Base-by-base conservation (phyloP, 2,797 vertebrate genomes). In the Falco peregrinus region DNA sequence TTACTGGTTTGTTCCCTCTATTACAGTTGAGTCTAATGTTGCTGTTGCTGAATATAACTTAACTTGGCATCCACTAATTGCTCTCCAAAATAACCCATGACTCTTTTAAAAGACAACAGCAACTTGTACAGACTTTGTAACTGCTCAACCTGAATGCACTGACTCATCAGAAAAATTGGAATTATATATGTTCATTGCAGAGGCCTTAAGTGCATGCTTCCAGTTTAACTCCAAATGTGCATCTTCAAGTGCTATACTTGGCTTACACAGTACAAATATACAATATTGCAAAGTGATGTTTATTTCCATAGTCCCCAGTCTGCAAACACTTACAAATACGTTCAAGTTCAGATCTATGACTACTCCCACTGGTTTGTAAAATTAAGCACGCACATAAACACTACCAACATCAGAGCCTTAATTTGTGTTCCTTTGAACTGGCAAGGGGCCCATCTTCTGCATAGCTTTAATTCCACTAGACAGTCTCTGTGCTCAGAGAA, bases 341-440 rank as follows among this genome's bases (percentile, higher is more conserved):
- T 70, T 19, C 71, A 16, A 25, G 63, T 82, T 25, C 90, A 84
- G 60, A 87, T 70, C 81, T 39, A 18, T 3, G 77, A 67, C 56
- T 70, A 39, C 51, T 96, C 94, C 96, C 96, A 48, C 91, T 12
- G 93, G 78, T 93, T 87, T 77, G 93, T 59, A 48, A 95, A 96
- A 96, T 96, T 90, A 95, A 93, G 93, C 81, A 5, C 9, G 19
- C 6, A 18, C 96, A 87, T 90, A 96, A 96, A 93, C 20, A 69
- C 71, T 93, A 56, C 90, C 81, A 95, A 83, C 64, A 95, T 74
- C 92, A 85, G 86, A 89, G 94, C 92, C 92, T 92, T 93, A 93
- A 95, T 95, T 95, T 96, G 96, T 95, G 96, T 87, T 92, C 84
- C 94, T 82, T 80, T 75, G 68, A 90, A 95, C 78, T 95, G 96